Evolutionary conservation across 2,888 invertebrate species (phyloP), one percentile per base, ranked within the genome.

Genomic region (Drosophila lacicola): DNA sequence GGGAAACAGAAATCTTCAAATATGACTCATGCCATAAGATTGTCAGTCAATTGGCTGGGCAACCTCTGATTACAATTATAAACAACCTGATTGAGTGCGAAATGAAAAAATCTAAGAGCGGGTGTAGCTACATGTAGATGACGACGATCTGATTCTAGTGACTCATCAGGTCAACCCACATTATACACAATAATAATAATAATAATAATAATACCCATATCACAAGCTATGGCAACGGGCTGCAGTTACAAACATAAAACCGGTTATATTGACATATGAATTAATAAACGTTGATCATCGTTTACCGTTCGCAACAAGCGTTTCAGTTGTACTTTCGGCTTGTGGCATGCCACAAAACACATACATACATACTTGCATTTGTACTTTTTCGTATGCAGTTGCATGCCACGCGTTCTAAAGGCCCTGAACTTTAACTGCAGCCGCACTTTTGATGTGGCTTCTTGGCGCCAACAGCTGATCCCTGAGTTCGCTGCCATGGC

Each of bases 111-210:
- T 55, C 51, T 62, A 44, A 45, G 41, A 62, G 64, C 39, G 39
- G 36, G 57, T 63, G 54, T 49, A 65, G 60, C 70, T 74, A 76
- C 50, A 46, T 55, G 51, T 74, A 76, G 54, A 46, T 55, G 51
- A 55, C 62, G 56, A 58, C 34, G 29, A 49, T 74, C 49, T 54
- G 21, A 17, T 39, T 71, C 54, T 50, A 57, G 58, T 82, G 82
- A 82, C 69, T 85, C 86, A 82, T 70, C 53, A 54, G 58, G 37
- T 54, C 65, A 66, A 54, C 60, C 82, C 71, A 84, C 82, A 79
- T 63, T 54, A 45, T 21, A 34, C 3, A 50, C 44, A 14, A 13
- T 42, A 34, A 53, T 47, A 14, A 13, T 42, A 34, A 53, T 42
- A 34, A 53, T 37, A 47, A 41, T 39, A 39, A 42, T 49, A 39